Conservation (phyloP, 2,888 invertebrate species). For the Stenoptilia bipunctidactyla region DNA sequence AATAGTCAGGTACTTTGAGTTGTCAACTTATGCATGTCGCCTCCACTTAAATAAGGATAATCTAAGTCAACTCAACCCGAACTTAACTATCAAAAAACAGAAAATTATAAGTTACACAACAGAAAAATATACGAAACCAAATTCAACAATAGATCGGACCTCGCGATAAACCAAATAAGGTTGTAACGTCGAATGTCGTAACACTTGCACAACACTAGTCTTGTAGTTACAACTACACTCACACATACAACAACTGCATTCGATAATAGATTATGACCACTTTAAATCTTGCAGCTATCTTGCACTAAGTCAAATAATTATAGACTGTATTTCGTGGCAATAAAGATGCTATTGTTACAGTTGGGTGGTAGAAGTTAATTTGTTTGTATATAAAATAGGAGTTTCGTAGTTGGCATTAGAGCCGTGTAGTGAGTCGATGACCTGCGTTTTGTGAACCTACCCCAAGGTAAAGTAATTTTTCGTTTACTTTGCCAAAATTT, state of each 20-base stretch:
- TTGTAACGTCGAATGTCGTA: constrained; percentile 45
- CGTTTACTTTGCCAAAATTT: too few species aligned
- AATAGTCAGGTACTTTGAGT: too few species aligned
- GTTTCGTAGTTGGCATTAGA: constrained; percentile 20
- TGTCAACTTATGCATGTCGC: too few species aligned
- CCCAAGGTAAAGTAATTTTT: constrained; percentile 35
- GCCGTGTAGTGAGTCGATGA: constrained; percentile 46
- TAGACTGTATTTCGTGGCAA: constrained; percentile 17
- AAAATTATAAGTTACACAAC: background rate
- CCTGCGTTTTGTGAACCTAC: constrained; percentile 51
- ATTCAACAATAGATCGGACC: background rate
- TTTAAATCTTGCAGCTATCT: constrained; percentile 11
- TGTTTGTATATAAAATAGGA: constrained; percentile 16
- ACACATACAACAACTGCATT: constrained; percentile 38
- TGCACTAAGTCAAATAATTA: constrained; percentile 13
- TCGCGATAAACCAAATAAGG: constrained; percentile 4
- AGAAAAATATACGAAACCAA: background rate
- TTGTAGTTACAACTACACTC: constrained; percentile 40
- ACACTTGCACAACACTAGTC: constrained; percentile 50
- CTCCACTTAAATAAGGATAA: too few species aligned
- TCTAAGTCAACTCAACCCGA: too few species aligned
- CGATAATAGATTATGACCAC: constrained; percentile 33
- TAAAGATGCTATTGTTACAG: constrained; percentile 1
- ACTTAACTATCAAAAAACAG: background rate
- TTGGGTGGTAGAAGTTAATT: background rate